Percentiles rank a stretch among this genome's conserved stretches.
Evolutionary conservation across 2,113 vertebrate genomes (phyloP).

Genomic region (Peromyscus polionotus): DNA sequence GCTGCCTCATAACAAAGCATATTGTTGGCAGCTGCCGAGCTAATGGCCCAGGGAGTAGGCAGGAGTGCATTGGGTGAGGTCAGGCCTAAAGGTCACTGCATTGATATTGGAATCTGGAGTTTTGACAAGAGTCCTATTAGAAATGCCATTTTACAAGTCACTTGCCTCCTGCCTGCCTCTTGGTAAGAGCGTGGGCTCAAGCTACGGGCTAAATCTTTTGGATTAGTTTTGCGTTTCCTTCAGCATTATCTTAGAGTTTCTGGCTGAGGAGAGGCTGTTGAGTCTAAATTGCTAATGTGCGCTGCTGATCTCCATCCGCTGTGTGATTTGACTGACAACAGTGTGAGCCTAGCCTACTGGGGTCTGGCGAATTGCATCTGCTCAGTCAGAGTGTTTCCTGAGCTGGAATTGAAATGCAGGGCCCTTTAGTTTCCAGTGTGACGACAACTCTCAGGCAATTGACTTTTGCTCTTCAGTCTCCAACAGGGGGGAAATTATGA

Average conservation of each 20-base stretch:
- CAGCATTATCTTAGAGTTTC: constrained; percentile 45
- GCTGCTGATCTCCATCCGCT: constrained; percentile 63
- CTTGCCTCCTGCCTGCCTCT: neutral
- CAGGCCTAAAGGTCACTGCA: neutral
- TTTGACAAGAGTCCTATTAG: constrained; percentile 58
- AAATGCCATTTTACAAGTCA: constrained; percentile 60
- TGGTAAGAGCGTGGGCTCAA: constrained; percentile 26
- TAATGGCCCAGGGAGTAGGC: neutral
- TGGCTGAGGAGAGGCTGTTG: constrained; percentile 63
- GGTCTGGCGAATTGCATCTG: constrained; percentile 71
- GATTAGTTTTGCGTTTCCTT: constrained; percentile 59
- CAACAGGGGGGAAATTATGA: constrained; percentile 72
- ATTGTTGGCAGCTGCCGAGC: neutral
- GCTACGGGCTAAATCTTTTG: constrained; percentile 27
- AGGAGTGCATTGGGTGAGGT: constrained; percentile 62
- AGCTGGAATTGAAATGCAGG: constrained; percentile 69
- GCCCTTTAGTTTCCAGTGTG: constrained; percentile 70
- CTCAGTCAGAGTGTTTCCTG: constrained; percentile 69
- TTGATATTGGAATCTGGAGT: constrained; percentile 36
- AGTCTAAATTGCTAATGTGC: constrained; percentile 68
- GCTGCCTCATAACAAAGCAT: neutral
- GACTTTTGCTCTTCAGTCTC: constrained; percentile 73
- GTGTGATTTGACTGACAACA: constrained; percentile 78
- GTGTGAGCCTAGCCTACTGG: constrained; percentile 51
- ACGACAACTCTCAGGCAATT: constrained; percentile 64